Base-by-base conservation (phyloP, 1,140 invertebrate genomes). In the Eupeodes corollae region DNA sequence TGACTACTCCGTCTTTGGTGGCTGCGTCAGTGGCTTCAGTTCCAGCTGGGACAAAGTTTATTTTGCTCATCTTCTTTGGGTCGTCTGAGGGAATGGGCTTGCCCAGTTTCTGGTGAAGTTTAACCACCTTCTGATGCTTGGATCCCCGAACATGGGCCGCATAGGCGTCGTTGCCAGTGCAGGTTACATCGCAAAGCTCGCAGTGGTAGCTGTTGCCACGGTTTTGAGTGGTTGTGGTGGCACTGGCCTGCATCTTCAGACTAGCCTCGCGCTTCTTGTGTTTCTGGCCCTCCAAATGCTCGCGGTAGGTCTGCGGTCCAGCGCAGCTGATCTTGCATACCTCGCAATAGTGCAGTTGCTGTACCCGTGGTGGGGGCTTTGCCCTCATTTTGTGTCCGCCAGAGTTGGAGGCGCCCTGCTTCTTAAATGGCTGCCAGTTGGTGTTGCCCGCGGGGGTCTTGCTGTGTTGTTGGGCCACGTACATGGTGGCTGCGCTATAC, bases 321-420 rank as follows among this genome's bases (percentile, higher is more conserved):
- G 91, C 92, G 73, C 92, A 98, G 52, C 91, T 96, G 59, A 98
- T 98, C 66, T 97, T 96, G 71, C 95, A 98, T 5, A 97, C 89
- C 70, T 96, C 91, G 67, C 91, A 95, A 68, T 94, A 95, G 70
- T 93, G 89, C 42, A 94, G 73, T 61, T 92, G 88, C 61, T 92
- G 89, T 13, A 88, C 86, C 57, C 91, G 91, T 1, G 88, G 88
- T 13, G 86, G 82, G 13, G 83, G 80, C 68, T 90, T 90, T 1
- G 83, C 75, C 75, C 41, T 77, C 78, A 47, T 76, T 76, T 52
- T 86, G 52, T 41, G 58, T 54, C 53, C 59, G 54, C 57, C 57
- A 56, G 34, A 26, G n/a, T 43, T 58, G 21, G 51, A 42, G 18
- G 48, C 54, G 14, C 58, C 59, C 43, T 64, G 14, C 12, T 35